Evolutionary conservation across 2,113 vertebrate genomes (phyloP), one percentile per base, ranked within the genome.

Genomic region (Aspiorhynchus laticeps): DNA sequence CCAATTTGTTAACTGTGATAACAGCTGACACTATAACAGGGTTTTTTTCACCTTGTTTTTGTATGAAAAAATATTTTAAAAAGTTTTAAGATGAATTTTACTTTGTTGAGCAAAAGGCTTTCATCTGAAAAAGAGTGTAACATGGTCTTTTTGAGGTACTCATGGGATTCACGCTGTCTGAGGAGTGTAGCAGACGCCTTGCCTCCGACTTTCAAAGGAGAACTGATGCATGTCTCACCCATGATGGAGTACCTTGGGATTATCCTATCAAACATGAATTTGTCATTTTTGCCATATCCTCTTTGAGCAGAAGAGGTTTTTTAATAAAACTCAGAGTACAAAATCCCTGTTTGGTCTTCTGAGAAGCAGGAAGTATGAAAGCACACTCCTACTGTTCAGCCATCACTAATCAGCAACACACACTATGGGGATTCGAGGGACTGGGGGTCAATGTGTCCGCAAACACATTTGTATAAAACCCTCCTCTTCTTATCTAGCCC

Each of bases 401-500:
- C 67, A 38, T 84, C 83, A 74, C 48, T 41, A 74, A 74, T 51
- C 41, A 84, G 43, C 46, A 8, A 28, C 26, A 71, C 43, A 33
- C 82, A 74, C 43, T 74, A n/a, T 26, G 14, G 12, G 33, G 46
- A 84, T 59, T 41, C 24, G n/a, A 53, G 86, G 56, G 31, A 75
- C 77, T 81, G 65, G 31, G n/a, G 85, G 82, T 79, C 81, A 84
- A 43, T 69, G 48, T 80, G 80, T 80, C 78, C 6, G 7, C 19
- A 79, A 87, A 87, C 69, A 69, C 69, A 75, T 85, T 87, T 81
- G 79, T 69, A 85, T 83, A 84, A 76, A 65, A 79, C 36, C 8
- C 38, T 7, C 67, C 7, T 33, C 79, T 38, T 46, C 24, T 46
- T 63, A 67, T 43, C 31, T 17, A 56, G 65, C 59, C 53, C 51